Evolutionary conservation across 2,888 invertebrate genomes (phyloP), one percentile per base, ranked within the genome.

Genomic region (Limnephilus auricula): DNA sequence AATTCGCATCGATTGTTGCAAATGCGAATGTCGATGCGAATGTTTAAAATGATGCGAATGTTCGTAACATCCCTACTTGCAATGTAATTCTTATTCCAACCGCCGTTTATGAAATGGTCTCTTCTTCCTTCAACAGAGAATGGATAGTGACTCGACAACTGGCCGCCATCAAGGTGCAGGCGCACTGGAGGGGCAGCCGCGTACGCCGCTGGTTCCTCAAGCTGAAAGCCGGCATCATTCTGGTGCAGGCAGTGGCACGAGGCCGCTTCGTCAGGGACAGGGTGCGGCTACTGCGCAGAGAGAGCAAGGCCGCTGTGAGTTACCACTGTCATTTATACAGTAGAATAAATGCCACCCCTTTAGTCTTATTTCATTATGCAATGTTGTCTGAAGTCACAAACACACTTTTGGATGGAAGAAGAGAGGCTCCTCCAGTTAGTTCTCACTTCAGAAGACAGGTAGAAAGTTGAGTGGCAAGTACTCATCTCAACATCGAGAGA

Each of bases 131-230:
- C 25, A 65, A 12, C 92, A 96, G 96, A 93, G 95, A 95, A 93
- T 96, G 96, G 94, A 94, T 97, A 32, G 94, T 95, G 40, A 94
- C 95, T 34, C 95, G 97, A 0, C 95, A 96, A 90, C 96, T 96
- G 92, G 97, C 97, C 0, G 97, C 96, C 0, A 94, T 96, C 25
- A 97, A 97, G 89, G 97, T 99, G 90, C 99, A 99, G 94, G 96
- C 97, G 87, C 96, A 96, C 94, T 99, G 98, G 97, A 96, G 98
- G 91, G 97, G 97, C 37, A 97, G 97, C 93, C 96, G 96, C 91
- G 96, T 96, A 45, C 96, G 97, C 4, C 95, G 96, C 89, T 97
- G 97, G 97, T 97, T 97, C 94, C 95, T 96, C 92, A 97, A 97
- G 92, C 94, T 98, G 13, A 96, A 96, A 85, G 94, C 94, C 13